phyloP scores from a whole-genome alignment of 2,113 vertebrate species.

The Corythaeola cristata region DNA sequence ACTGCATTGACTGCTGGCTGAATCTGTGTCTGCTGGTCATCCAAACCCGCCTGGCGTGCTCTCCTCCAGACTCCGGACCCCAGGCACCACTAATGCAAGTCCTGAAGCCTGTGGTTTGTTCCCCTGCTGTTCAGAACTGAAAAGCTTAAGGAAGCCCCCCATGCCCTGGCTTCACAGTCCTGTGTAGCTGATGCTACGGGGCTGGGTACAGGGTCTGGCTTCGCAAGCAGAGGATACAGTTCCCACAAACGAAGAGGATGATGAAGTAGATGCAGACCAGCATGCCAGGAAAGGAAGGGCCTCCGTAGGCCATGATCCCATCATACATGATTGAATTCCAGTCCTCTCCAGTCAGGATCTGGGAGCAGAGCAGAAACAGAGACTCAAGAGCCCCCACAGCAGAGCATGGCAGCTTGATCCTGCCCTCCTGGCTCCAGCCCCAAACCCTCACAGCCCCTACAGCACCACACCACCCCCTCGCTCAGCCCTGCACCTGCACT shows the following conservation, averaged over 20 bases:
- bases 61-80: background rate
- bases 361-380: background rate
- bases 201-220: background rate
- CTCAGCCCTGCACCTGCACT: background rate
- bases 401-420: background rate
- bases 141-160: background rate
- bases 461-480: background rate
- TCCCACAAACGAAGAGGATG: conserved; percentile 91
- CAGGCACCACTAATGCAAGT: background rate
- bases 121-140: background rate
- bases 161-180: background rate
- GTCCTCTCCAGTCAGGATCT: conserved; percentile 95
- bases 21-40: background rate
- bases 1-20: background rate
- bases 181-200: background rate
- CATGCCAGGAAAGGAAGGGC: conserved; percentile 88
- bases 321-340: conserved; percentile 96
- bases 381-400: background rate
- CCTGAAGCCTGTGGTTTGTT: background rate
- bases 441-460: background rate
- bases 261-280: conserved; percentile 93
- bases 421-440: background rate
- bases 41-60: background rate
- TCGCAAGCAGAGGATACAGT: conserved; percentile 86
- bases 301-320: conserved; percentile 93